Conservation (phyloP, 2,888 invertebrate species). For the Tipula vernalis region DNA sequence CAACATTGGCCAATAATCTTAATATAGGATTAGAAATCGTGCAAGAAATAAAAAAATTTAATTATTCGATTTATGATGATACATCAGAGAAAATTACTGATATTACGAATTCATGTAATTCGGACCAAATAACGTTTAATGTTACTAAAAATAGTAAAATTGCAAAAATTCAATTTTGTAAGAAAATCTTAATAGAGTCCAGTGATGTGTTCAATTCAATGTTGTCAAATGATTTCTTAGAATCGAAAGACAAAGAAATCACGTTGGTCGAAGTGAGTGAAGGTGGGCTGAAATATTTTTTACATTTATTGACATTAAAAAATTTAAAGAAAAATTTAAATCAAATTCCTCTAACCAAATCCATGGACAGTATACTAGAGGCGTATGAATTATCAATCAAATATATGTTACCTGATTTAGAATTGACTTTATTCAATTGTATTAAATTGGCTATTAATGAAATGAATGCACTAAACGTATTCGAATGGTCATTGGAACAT, state of each 20-base stretch:
- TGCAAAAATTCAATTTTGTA: slow-evolving; percentile 24
- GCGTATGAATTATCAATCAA: slow-evolving; percentile 34
- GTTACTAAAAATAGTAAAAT: neutral
- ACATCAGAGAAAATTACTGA: neutral
- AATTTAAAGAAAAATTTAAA: slow-evolving; percentile 19
- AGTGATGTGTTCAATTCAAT: slow-evolving; percentile 36
- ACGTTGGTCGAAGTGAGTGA: slow-evolving; percentile 29
- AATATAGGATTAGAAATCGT: slow-evolving; percentile 24
- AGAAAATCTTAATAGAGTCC: slow-evolving; percentile 28
- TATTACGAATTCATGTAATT: neutral
- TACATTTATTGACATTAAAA: slow-evolving; percentile 28
- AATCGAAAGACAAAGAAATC: slow-evolving; percentile 31
- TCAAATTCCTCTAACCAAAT: slow-evolving; percentile 23
- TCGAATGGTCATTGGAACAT: slow-evolving; percentile 34
- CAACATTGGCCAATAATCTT: slow-evolving; percentile 26
- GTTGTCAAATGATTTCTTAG: slow-evolving; percentile 33
- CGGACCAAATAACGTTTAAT: neutral
- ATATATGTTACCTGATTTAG: slow-evolving; percentile 32
- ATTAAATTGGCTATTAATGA: slow-evolving; percentile 27
- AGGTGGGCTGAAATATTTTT: slow-evolving; percentile 30
- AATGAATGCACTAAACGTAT: slow-evolving; percentile 27
- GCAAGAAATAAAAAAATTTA: slow-evolving; percentile 23
- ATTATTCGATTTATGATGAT: neutral
- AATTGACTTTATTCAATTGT: slow-evolving; percentile 25
- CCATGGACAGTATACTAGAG: slow-evolving; percentile 29